phyloP scores from a whole-genome alignment of 2,888 invertebrate species.

The Oscheius sp. region DNA sequence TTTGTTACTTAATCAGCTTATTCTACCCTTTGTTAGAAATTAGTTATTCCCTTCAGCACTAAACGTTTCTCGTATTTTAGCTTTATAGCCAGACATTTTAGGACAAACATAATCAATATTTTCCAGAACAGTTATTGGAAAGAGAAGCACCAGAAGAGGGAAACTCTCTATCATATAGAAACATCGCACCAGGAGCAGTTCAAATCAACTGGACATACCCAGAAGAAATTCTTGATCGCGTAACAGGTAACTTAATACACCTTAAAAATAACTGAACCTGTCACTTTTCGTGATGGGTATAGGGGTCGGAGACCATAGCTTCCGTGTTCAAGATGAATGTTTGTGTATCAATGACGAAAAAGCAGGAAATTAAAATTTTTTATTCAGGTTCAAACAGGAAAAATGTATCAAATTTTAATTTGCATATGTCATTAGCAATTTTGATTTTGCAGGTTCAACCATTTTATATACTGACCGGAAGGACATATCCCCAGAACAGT shows the following conservation, averaged over 20 bases:
- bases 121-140: conserved; percentile 24
- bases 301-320: too few relatives aligned
- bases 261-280: too few relatives aligned
- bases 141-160: conserved; percentile 42
- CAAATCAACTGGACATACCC: conserved; percentile 62
- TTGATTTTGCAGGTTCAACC: conserved; percentile 54
- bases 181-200: conserved; percentile 60
- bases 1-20: not conserved
- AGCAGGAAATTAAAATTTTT: not conserved
- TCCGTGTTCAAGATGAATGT: not conserved
- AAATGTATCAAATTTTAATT: too few relatives aligned
- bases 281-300: too few relatives aligned
- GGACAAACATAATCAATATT: not conserved
- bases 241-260: conserved; percentile 41
- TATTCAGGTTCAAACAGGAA: conserved; percentile 52
- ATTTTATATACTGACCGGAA: conserved; percentile 57
- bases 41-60: not conserved
- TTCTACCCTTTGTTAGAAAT: conserved; percentile 5
- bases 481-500: conserved; percentile 51
- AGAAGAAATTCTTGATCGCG: conserved; percentile 48
- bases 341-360: too few relatives aligned
- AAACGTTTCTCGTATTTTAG: not conserved
- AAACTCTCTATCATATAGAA: conserved; percentile 59
- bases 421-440: too few relatives aligned
- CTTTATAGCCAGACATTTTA: not conserved